phyloP scores from a whole-genome alignment of 2,888 invertebrate species.

The Meghimatium bilineatum region DNA sequence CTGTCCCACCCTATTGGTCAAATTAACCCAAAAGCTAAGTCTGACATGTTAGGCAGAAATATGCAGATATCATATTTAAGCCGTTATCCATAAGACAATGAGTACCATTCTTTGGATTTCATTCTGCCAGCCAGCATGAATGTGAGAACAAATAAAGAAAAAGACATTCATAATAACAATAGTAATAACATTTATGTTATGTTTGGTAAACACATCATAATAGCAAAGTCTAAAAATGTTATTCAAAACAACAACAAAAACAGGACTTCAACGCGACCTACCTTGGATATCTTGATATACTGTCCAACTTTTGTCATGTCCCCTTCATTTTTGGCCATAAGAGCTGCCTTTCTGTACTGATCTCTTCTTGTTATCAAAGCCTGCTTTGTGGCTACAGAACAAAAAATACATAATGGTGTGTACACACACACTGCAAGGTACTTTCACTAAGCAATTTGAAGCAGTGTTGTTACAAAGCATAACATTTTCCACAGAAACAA shows the following conservation, averaged over 20 bases:
- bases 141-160: too few species aligned
- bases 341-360: constrained; percentile 91
- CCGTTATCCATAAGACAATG: too few species aligned
- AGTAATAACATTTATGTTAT: too few species aligned
- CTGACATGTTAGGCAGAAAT: too few species aligned
- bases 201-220: not conserved
- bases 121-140: too few species aligned
- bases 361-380: constrained; percentile 81
- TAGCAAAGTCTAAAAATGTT: not conserved
- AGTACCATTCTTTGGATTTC: too few species aligned
- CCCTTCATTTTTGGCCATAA: constrained; percentile 89
- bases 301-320: constrained; percentile 89
- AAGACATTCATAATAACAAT: too few species aligned
- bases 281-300: constrained; percentile 90
- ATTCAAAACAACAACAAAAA: not conserved
- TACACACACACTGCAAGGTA: too few species aligned
- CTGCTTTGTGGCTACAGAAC: constrained; percentile 31
- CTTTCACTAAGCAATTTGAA: too few species aligned
- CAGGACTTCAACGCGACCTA: constrained; percentile 72
- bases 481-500: not conserved
- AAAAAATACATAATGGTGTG: not conserved
- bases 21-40: too few species aligned
- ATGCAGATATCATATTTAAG: too few species aligned
- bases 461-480: not conserved
- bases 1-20: too few species aligned